A percentile compares a stretch with the other conserved stretches of the same genome.
These are phyloP conservation scores for Ceuthmochares aereus DNA, from an alignment of 2,113 vertebrate genomes.

Conservation along the genomic window DNA sequence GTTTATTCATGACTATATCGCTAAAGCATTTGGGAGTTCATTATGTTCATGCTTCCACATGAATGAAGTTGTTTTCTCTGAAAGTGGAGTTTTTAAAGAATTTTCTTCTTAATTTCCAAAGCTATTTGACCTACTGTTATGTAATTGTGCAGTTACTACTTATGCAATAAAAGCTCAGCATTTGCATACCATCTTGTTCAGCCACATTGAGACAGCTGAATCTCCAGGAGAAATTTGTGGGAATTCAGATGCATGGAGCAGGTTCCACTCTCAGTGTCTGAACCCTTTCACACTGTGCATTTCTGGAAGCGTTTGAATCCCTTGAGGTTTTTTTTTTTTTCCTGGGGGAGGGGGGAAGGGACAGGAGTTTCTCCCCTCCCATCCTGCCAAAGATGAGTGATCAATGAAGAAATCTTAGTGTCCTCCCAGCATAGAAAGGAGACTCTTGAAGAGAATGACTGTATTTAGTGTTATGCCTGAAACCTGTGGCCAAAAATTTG, in stretches of 20 bases:
- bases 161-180: not conserved
- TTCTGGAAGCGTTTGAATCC: not conserved
- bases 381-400: not conserved
- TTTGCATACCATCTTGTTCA: not conserved
- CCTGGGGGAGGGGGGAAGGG: no score
- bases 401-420: not conserved
- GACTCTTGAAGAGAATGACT: not conserved
- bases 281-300: not conserved
- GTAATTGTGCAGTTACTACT: not conserved
- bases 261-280: not conserved
- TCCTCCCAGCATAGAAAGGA: not conserved
- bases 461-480: not conserved
- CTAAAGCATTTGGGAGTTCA: conserved; percentile 49
- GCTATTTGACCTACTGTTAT: not conserved
- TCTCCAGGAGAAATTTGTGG: not conserved
- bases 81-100: conserved; percentile 25
- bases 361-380: not conserved
- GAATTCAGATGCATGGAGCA: not conserved
- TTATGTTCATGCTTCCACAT: conserved; percentile 37
- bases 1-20: conserved; percentile 31
- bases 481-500: not conserved
- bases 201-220: not conserved
- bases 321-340: not conserved
- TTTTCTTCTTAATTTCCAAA: conserved; percentile 15
- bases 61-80: conserved; percentile 32